Evolutionary conservation across 2,888 invertebrate genomes (phyloP), one percentile per base, ranked within the genome.

Genomic region (Meteorus cinctellus): DNA sequence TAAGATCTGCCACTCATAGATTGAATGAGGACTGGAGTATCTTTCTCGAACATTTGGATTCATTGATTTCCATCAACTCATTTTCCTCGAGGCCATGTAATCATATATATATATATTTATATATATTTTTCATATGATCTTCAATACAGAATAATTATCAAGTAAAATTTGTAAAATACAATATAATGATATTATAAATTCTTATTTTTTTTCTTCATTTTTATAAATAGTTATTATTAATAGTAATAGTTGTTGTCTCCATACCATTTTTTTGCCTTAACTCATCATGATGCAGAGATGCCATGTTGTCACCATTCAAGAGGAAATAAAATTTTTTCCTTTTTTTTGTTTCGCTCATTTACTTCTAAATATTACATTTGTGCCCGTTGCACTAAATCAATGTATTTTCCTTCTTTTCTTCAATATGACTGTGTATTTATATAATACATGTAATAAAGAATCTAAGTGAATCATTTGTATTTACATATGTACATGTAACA

Each of bases 121-220:
- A 68, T 36, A 48, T 34, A 34, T 8, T 34, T 34, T 27, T 14
- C 29, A 51, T 41, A 68, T 68, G 24, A 48, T 67, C 36, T 51
- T 55, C 68, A 77, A 81, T 80, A 80, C 83, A 84, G 72, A 77
- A 79, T 83, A 85, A 82, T 82, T 87, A 87, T 86, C 85, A 87
- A 88, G 87, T 88, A 88, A 89, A 89, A 88, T 89, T 86, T 89
- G 87, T 88, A 89, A 89, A 89, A 89, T 89, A 89, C 89, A 89
- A 89, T 89, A 86, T 87, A 85, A 85, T 84, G 81, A 83, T 88
- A 86, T 87, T 82, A 86, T 88, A 88, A 87, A 88, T 89, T 88
- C 85, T 86, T 86, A 86, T 67, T 34, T 75, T 72, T 71, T 75
- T 74, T 68, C 19, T 74, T 63, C 71, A 67, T 60, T 74, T 67